Percentiles rank a stretch among this genome's conserved stretches.
phyloP scores from a whole-genome alignment of 2,113 vertebrate genomes.

The Benitochromis conjunctus region DNA sequence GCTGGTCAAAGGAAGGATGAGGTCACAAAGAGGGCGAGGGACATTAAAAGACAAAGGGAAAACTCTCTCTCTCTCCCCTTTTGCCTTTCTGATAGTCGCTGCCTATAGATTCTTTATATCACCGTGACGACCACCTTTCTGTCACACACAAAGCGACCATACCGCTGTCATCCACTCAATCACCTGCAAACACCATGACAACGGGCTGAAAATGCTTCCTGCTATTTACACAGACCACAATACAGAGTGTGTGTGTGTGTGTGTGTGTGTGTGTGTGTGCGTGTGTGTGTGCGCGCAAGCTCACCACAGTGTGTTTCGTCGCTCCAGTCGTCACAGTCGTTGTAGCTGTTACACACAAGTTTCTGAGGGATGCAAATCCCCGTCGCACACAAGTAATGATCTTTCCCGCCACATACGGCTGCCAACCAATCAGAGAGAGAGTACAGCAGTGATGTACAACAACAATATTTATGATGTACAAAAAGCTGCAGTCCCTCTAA shows the following conservation, averaged over 20 bases:
- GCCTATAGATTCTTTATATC: background rate
- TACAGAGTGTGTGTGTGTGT: background rate
- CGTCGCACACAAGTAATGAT: conserved; percentile 83
- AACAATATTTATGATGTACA: background rate
- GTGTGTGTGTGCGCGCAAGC: conserved; percentile 4
- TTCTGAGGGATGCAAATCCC: conserved; percentile 85
- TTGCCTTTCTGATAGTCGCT: background rate
- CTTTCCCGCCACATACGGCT: conserved; percentile 80
- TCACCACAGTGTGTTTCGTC: conserved; percentile 89
- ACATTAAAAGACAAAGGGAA: background rate
- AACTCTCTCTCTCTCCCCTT: background rate
- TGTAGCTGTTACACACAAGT: conserved; percentile 91
- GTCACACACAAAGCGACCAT: background rate
- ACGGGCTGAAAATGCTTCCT: background rate
- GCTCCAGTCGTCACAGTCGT: conserved; percentile 96
- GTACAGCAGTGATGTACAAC: background rate
- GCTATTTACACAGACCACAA: background rate
- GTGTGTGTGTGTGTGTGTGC: background rate
- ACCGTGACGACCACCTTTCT: conserved; percentile 1
- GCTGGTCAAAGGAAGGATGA: background rate
- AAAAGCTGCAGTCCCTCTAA: background rate
- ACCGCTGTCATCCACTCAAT: background rate
- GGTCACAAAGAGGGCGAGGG: background rate
- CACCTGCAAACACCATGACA: background rate
- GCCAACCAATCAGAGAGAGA: conserved; percentile 35